These are phyloP conservation scores for Chrysogorgia sp. DNA, from an alignment of 92 coral and sea anemone species.

Conservation along the genomic window DNA sequence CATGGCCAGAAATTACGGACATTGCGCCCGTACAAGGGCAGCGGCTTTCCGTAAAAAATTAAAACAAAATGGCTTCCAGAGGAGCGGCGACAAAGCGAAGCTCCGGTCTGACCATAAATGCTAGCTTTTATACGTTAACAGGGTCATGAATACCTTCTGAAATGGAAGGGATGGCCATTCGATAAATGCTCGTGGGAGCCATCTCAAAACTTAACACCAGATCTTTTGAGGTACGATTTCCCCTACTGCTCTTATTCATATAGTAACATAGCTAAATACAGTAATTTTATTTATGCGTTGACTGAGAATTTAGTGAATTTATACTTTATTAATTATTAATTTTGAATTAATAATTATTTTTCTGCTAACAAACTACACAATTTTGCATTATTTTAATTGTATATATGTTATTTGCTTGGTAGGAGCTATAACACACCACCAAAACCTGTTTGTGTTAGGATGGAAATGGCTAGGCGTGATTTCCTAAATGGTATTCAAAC, in stretches of 20 bases:
- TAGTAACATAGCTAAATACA: background rate
- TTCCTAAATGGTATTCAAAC: conserved; percentile 42
- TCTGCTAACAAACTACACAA: background rate
- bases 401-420: too few relatives aligned
- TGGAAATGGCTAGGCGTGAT: conserved; percentile 50
- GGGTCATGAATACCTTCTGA: conserved; percentile 42
- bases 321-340: background rate
- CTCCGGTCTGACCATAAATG: background rate
- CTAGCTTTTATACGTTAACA: conserved; percentile 8
- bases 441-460: background rate
- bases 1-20: conserved; percentile 2
- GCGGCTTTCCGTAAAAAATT: background rate
- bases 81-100: background rate
- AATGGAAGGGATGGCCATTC: conserved; percentile 42
- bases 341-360: background rate
- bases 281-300: background rate
- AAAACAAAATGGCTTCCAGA: background rate
- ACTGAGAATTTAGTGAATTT: background rate
- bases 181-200: conserved; percentile 50
- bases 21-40: background rate
- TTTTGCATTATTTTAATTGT: background rate
- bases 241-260: background rate
- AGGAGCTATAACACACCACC: too few relatives aligned
- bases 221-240: conserved; percentile 51
- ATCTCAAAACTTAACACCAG: conserved; percentile 39